Evolutionary conservation across 2,888 invertebrate species (phyloP).

Genomic region (Drosophila planitibia): DNA sequence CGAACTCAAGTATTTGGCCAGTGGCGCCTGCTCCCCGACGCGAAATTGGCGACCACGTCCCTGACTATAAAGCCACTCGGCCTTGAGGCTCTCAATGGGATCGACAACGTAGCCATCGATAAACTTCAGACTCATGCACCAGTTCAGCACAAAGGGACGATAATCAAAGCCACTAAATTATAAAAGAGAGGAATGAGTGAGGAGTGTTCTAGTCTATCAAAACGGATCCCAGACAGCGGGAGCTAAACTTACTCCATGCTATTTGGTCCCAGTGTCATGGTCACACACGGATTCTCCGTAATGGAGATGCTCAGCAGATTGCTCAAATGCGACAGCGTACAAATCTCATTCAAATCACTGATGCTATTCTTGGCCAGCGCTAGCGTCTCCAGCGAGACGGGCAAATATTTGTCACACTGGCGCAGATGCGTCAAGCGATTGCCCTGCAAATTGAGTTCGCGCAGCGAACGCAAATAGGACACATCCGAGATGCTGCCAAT

Average conservation of each 20-base stretch:
- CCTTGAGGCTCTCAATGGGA: conserved; percentile 96
- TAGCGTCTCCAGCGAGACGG: conserved; percentile 90
- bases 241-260: conserved; percentile 87
- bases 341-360: conserved; percentile 93
- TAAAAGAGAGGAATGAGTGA: neutral
- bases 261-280: conserved; percentile 89
- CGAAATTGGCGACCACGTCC: conserved; percentile 95
- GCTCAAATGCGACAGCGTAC: conserved; percentile 91
- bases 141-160: conserved; percentile 96
- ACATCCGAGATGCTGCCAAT: conserved; percentile 94
- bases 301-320: conserved; percentile 93
- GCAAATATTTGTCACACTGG: conserved; percentile 93
- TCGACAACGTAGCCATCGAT: conserved; percentile 96
- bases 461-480: conserved; percentile 92
- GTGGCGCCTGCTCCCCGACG: conserved; percentile 92
- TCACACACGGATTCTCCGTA: conserved; percentile 94
- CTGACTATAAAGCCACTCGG: conserved; percentile 98
- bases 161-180: conserved; percentile 92
- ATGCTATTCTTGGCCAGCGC: conserved; percentile 94
- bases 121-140: conserved; percentile 94
- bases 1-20: conserved; percentile 93
- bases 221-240: too few species aligned
- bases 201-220: neutral
- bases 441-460: conserved; percentile 93
- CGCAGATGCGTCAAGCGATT: conserved; percentile 93